These are phyloP conservation scores for Neoseiulus cucumeris DNA, from an alignment of 1,140 invertebrate genomes.

Conservation along the genomic window DNA sequence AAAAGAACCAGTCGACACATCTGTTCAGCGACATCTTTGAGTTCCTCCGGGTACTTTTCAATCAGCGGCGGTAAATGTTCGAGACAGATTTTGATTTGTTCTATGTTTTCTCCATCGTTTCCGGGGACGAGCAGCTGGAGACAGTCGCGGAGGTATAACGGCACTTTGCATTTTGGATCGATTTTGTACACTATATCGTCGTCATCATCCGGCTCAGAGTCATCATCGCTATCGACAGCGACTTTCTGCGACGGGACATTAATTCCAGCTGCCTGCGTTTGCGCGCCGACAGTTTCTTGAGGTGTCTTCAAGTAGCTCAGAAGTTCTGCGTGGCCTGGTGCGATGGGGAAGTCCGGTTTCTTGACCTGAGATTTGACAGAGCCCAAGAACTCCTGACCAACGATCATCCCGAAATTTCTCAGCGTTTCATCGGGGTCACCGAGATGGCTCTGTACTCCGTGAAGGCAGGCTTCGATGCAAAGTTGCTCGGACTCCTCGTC, in stretches of 20 bases:
- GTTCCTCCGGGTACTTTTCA: not conserved
- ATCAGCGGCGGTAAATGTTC: constrained; percentile 3
- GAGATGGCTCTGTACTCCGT: not conserved
- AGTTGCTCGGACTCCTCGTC: not conserved
- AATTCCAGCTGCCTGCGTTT: not conserved
- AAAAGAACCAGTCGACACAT: not conserved
- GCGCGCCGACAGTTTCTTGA: not conserved
- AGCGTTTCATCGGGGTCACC: not conserved
- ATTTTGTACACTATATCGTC: not conserved
- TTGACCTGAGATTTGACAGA: not conserved
- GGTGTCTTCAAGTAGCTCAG: not conserved
- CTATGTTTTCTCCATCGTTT: not conserved
- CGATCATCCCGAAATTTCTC: not conserved
- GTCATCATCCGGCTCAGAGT: not conserved
- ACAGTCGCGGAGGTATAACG: not conserved
- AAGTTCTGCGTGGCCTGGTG: not conserved
- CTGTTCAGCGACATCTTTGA: not conserved
- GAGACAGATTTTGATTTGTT: not conserved
- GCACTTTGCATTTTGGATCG: not conserved
- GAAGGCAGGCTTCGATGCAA: not conserved
- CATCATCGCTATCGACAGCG: not conserved
- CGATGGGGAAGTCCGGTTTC: not conserved
- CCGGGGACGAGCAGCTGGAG: not conserved
- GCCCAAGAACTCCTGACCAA: not conserved
- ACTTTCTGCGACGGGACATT: not conserved